A percentile compares a stretch with the other conserved stretches of the same genome.
phyloP scores from a whole-genome alignment of 2,888 invertebrate genomes.

The Camponotus fellah region DNA sequence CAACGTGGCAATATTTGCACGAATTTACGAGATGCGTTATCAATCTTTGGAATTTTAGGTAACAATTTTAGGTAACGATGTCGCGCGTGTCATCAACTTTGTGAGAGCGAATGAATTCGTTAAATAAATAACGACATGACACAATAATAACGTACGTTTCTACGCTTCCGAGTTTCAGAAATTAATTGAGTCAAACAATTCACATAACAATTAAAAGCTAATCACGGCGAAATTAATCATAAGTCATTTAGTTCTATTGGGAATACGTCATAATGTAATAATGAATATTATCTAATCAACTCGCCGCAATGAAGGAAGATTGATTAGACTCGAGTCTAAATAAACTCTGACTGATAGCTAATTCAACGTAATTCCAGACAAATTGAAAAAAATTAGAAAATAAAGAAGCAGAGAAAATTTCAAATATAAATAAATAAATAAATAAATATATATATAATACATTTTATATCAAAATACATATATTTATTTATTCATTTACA shows the following conservation, averaged over 20 bases:
- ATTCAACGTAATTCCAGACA: neutral
- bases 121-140: constrained; percentile 57
- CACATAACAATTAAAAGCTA: neutral
- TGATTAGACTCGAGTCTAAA: neutral
- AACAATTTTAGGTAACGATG: constrained; percentile 42
- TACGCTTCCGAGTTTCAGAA: neutral
- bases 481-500: too few relatives aligned
- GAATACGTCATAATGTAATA: neutral
- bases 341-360: neutral
- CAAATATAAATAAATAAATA: too few relatives aligned
- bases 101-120: constrained; percentile 25
- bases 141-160: constrained; percentile 23
- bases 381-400: neutral
- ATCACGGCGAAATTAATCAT: constrained; percentile 16
- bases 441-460: too few relatives aligned
- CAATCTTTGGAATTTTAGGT: constrained; percentile 65
- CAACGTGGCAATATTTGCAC: constrained; percentile 67
- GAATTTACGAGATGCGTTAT: constrained; percentile 65
- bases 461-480: too few relatives aligned
- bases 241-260: neutral
- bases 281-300: neutral
- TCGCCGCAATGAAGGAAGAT: neutral
- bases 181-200: constrained; percentile 9
- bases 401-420: neutral
- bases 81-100: constrained; percentile 59